Percentiles rank a stretch among this genome's conserved stretches.
phyloP scores from a whole-genome alignment of 2,797 vertebrate genomes.

The Hypotaenidia philippensis region DNA sequence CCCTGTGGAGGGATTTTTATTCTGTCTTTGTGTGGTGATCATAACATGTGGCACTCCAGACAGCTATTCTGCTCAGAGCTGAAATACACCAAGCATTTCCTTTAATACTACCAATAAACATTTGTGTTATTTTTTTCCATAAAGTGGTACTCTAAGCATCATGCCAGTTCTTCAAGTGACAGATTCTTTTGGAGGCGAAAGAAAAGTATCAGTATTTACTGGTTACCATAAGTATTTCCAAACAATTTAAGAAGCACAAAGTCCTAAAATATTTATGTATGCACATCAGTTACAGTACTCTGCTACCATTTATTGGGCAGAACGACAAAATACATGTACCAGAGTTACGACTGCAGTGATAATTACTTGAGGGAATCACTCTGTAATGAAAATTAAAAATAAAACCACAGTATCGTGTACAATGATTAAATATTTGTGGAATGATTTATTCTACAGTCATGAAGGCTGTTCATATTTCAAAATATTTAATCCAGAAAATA shows the following conservation, averaged over 20 bases:
- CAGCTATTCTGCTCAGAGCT: slow-evolving; percentile 34
- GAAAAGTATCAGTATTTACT: slow-evolving; percentile 40
- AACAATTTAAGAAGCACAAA: slow-evolving; percentile 32
- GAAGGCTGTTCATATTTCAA: background rate
- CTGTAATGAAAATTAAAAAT: slow-evolving; percentile 10
- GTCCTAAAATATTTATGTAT: slow-evolving; percentile 45
- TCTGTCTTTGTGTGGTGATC: slow-evolving; percentile 24
- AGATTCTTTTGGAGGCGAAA: slow-evolving; percentile 18
- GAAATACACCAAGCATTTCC: background rate
- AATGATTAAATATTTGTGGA: background rate
- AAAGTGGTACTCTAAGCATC: background rate
- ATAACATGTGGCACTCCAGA: slow-evolving; percentile 43
- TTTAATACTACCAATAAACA: slow-evolving; percentile 55
- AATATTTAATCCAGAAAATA: background rate
- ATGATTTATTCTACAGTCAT: slow-evolving; percentile 2
- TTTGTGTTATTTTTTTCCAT: background rate
- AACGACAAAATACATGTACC: slow-evolving; percentile 42
- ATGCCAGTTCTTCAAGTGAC: slow-evolving; percentile 3
- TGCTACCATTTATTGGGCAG: slow-evolving; percentile 26
- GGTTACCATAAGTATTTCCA: slow-evolving; percentile 16
- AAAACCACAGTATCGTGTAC: background rate
- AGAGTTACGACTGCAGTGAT: slow-evolving; percentile 33
- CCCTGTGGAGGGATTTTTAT: slow-evolving; percentile 11
- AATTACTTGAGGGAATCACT: slow-evolving; percentile 45
- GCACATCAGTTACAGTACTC: background rate